A percentile compares a stretch with the other conserved stretches of the same genome.
Evolutionary conservation across 2,888 invertebrate species (phyloP).

Genomic region (Mythimna lalbum): DNA sequence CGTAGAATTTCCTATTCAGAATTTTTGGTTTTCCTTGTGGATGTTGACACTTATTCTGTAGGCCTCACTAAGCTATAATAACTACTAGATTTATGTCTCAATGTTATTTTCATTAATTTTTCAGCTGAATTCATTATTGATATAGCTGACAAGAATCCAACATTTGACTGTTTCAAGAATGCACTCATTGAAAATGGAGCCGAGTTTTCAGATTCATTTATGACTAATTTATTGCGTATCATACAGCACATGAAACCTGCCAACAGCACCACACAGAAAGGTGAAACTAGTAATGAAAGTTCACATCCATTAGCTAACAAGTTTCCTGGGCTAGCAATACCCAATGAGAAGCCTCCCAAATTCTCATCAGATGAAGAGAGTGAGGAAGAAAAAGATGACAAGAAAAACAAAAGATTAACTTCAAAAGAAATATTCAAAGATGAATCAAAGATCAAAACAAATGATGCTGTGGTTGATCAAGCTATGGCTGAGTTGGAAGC

Average conservation of each 20-base stretch:
- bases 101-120: slow-evolving; percentile 72
- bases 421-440: slow-evolving; percentile 86
- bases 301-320: slow-evolving; percentile 92
- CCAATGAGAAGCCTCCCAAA: slow-evolving; percentile 92
- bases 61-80: not conserved
- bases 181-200: slow-evolving; percentile 97
- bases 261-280: slow-evolving; percentile 72
- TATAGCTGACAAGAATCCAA: slow-evolving; percentile 96
- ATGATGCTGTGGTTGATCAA: slow-evolving; percentile 92
- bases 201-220: slow-evolving; percentile 98
- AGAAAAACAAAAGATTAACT: slow-evolving; percentile 75
- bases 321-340: slow-evolving; percentile 95
- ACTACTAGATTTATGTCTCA: not conserved
- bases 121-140: slow-evolving; percentile 99
- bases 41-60: not conserved
- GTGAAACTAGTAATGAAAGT: slow-evolving; percentile 68
- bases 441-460: slow-evolving; percentile 75
- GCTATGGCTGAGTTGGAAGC: slow-evolving; percentile 97
- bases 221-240: slow-evolving; percentile 97
- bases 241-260: slow-evolving; percentile 98
- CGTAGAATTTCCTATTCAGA: not conserved
- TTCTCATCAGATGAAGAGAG: slow-evolving; percentile 84
- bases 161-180: slow-evolving; percentile 96
- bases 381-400: slow-evolving; percentile 76
- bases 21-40: not conserved